Conservation (phyloP, 2,113 vertebrate species). For the Sprattus sprattus region DNA sequence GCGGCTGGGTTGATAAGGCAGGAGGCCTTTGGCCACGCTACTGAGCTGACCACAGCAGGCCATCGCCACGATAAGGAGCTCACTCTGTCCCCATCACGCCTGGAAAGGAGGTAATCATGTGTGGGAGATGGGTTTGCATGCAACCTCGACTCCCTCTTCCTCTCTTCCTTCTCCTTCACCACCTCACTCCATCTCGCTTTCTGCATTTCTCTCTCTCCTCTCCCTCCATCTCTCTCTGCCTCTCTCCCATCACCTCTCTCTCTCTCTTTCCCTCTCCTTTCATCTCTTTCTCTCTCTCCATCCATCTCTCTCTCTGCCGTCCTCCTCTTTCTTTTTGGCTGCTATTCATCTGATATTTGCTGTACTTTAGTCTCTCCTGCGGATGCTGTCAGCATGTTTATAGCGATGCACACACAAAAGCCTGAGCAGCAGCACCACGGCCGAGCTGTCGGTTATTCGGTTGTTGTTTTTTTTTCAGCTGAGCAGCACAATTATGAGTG, state of each 20-base stretch:
- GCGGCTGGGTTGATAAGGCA: neutral
- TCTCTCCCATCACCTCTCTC: neutral
- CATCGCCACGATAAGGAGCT: neutral
- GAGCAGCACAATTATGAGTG: constrained; percentile 10
- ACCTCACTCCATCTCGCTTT: neutral
- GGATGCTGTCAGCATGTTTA: neutral
- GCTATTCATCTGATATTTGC: neutral
- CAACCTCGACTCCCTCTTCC: too few relatives aligned
- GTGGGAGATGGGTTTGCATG: too few relatives aligned
- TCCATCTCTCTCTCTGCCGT: neutral
- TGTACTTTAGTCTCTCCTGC: neutral
- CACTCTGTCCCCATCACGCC: neutral
- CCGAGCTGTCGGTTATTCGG: neutral
- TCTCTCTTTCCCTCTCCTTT: neutral
- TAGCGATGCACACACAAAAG: neutral
- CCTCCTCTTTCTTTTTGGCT: neutral
- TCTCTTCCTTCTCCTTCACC: neutral
- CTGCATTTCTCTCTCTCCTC: too few relatives aligned
- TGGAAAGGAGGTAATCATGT: neutral
- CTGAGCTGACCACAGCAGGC: neutral
- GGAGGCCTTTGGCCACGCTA: neutral
- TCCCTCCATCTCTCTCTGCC: neutral
- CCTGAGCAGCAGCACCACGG: neutral
- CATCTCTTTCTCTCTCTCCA: neutral
- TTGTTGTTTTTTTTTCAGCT: neutral